A percentile compares a stretch with the other conserved stretches of the same genome.
phyloP scores from a whole-genome alignment of 2,113 vertebrate genomes.

The Zootoca vivipara region DNA sequence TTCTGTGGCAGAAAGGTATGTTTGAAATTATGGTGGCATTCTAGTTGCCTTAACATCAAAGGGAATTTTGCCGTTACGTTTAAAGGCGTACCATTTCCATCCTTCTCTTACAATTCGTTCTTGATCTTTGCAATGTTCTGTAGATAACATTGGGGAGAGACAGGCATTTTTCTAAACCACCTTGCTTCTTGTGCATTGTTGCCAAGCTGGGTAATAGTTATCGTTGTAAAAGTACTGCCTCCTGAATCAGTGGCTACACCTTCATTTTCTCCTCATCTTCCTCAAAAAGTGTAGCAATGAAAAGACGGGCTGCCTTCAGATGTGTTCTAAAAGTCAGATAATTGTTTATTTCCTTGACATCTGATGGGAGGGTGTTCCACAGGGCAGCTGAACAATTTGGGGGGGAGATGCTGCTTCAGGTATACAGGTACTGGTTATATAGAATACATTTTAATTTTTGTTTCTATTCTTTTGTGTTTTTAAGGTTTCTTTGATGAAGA shows the following conservation, averaged over 20 bases:
- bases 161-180: too few species aligned
- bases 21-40: neutral
- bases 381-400: too few species aligned
- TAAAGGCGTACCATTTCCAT: neutral
- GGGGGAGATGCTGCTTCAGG: too few species aligned
- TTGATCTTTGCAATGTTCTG: neutral
- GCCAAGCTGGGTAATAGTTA: neutral
- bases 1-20: neutral
- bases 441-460: too few species aligned
- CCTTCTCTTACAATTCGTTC: neutral
- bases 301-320: neutral
- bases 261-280: neutral
- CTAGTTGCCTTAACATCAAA: neutral
- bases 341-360: too few species aligned
- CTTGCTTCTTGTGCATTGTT: neutral
- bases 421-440: too few species aligned
- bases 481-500: neutral
- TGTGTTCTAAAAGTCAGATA: too few species aligned
- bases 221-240: neutral
- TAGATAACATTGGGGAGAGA: too few species aligned
- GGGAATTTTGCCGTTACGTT: neutral
- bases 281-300: neutral
- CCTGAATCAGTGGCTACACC: neutral
- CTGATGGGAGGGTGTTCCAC: too few species aligned
- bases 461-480: neutral